phyloP scores from a whole-genome alignment of 2,888 invertebrate species.

The Napeogenes sylphis region DNA sequence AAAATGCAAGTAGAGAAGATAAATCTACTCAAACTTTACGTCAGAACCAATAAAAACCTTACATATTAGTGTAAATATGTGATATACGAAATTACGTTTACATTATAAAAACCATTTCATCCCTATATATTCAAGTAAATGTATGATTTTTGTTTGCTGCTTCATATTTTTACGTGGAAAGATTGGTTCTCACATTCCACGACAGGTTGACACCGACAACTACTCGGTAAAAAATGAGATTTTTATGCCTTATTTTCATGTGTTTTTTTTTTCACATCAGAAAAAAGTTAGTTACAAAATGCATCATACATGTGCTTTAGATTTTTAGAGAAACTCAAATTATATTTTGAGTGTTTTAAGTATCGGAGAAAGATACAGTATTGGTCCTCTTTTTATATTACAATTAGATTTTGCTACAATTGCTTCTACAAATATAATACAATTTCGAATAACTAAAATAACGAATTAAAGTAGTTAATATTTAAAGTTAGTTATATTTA shows the following conservation, averaged over 20 bases:
- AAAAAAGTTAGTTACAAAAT: no score
- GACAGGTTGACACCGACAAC: constrained; percentile 4
- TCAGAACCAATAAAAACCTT: neutral
- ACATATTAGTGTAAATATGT: neutral
- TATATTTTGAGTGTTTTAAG: no score
- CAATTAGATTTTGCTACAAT: no score
- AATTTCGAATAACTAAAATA: no score
- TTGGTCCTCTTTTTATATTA: no score
- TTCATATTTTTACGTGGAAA: constrained; percentile 4
- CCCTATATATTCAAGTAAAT: neutral
- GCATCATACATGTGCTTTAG: no score
- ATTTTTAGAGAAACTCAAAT: no score
- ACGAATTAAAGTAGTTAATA: neutral
- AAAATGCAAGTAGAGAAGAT: no score
- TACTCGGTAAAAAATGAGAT: constrained; percentile 1
- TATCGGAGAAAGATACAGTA: no score
- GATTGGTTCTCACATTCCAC: constrained; percentile 4
- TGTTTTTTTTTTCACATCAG: no score
- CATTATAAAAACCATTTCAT: constrained; percentile 6
- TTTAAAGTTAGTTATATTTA: neutral
- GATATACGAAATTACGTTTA: constrained; percentile 1
- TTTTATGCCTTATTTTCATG: neutral
- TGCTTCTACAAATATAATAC: no score
- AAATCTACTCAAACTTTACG: neutral
- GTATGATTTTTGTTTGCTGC: constrained; percentile 2